Conservation (phyloP, 2,113 vertebrate genomes). For the Mastomys coucha region DNA sequence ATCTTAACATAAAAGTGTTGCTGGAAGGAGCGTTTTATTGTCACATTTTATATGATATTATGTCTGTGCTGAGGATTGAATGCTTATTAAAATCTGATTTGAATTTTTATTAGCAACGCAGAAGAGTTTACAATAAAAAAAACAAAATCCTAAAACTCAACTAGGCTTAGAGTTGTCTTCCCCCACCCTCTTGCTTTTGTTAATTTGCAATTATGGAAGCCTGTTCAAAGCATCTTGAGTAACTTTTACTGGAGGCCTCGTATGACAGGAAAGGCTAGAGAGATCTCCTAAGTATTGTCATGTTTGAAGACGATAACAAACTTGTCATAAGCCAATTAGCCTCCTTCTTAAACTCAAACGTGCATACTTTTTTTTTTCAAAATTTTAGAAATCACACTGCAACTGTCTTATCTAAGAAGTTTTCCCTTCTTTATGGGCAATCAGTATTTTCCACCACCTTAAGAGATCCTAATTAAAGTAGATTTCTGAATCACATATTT, state of each 20-base stretch:
- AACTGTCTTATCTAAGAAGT: not conserved
- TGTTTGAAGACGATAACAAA: constrained; percentile 11
- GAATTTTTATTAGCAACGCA: constrained; percentile 42
- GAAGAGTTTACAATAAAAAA: constrained; percentile 15
- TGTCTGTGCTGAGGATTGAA: not conserved
- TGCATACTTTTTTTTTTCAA: not conserved
- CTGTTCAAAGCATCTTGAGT: not conserved
- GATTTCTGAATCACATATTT: not conserved
- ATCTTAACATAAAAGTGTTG: not conserved
- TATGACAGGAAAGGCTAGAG: not conserved
- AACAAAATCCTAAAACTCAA: not conserved
- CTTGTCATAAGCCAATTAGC: constrained; percentile 5
- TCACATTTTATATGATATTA: constrained; percentile 18
- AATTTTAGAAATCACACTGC: not conserved
- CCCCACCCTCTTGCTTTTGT: not conserved
- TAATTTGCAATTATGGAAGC: not conserved
- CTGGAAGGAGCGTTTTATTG: not conserved
- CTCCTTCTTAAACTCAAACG: not conserved
- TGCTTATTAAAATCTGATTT: not conserved
- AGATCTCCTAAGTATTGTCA: not conserved
- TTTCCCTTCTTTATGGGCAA: not conserved
- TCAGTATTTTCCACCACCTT: not conserved
- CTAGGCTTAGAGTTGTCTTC: not conserved
- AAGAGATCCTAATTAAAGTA: not conserved
- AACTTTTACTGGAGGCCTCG: not conserved